phyloP scores from a whole-genome alignment of 1,140 invertebrate species.

The Drosophila simulans region DNA sequence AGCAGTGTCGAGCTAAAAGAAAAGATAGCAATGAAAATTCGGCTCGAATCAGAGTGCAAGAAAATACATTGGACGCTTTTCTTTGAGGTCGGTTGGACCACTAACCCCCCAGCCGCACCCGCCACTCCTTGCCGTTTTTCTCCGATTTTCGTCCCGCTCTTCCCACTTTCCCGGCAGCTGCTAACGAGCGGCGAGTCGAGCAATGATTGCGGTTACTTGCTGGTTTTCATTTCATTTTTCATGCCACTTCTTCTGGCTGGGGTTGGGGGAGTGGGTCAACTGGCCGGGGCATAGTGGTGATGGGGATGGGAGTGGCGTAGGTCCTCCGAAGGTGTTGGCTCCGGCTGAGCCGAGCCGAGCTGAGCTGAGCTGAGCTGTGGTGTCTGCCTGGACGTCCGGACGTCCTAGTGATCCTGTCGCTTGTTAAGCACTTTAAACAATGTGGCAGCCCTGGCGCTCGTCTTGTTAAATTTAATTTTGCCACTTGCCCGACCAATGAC shows the following conservation, averaged over 20 bases:
- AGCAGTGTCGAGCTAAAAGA: not conserved
- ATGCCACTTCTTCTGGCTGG: conserved; percentile 49
- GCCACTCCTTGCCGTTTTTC: not conserved
- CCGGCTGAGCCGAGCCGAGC: not conserved
- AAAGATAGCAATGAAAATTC: not conserved
- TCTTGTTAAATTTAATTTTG: conserved; percentile 81
- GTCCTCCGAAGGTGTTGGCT: conserved; percentile 38
- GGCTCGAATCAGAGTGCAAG: conserved; percentile 5
- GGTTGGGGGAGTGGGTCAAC: not conserved
- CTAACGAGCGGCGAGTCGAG: conserved; percentile 77
- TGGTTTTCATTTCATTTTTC: conserved; percentile 80
- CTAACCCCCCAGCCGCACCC: not conserved
- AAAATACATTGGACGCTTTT: conserved; percentile 30
- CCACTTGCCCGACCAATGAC: conserved; percentile 80
- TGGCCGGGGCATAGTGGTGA: not conserved
- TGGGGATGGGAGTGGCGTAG: not conserved
- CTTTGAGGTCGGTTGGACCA: conserved; percentile 14
- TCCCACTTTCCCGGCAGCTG: conserved; percentile 13
- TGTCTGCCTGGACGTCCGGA: conserved; percentile 1
- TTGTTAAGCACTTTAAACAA: conserved; percentile 82
- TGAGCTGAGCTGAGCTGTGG: conserved; percentile 21
- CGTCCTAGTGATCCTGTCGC: conserved; percentile 17
- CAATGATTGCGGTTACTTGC: conserved; percentile 80
- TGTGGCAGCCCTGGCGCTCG: conserved; percentile 57
- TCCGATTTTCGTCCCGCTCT: not conserved